Evolutionary conservation across 2,888 invertebrate genomes (phyloP), one percentile per base, ranked within the genome.

Genomic region (Yponomeuta plumbellus): DNA sequence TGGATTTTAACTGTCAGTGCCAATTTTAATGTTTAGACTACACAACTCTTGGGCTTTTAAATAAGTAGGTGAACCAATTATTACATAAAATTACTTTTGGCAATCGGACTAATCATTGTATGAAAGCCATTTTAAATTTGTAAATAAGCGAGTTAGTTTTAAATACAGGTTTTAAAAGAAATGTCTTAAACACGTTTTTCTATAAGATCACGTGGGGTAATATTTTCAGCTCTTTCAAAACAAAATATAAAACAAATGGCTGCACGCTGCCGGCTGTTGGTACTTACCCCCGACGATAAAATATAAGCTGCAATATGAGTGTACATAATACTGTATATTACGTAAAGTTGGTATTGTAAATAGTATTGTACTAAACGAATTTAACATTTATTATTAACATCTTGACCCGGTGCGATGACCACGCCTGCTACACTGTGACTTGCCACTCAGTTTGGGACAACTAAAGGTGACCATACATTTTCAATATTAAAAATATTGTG

Each of bases 291-390:
- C 17, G 44, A 52, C 13, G 11, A 5, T 44, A 58, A 59, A 13
- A 64, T 21, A 52, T 20, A 67, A 68, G 71, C 78, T 75, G 84
- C 84, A 85, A 85, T 85, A 84, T 80, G 78, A 80, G 80, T 84
- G 79, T 84, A 83, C 71, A 80, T 80, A 80, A 69, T 69, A 66
- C 66, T 66, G 62, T 39, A 68, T 72, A 70, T 70, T 80, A 79
- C 79, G 71, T 75, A 75, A 72, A 74, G 77, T 77, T 75, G 88
- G 88, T 89, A 78, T 75, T 89, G 88, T 89, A 89, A 78, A 90
- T 87, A 90, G 80, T 34, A 34, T 34, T 34, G 85, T 88, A 87
- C 85, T 88, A 87, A 88, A 89, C 88, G 89, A 89, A 89, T 89
- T 89, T 89, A 88, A 85, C 77, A 71, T 68, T 72, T 73, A 71